Conservation (phyloP, 2,113 vertebrate species). For the Nicator chloris region DNA sequence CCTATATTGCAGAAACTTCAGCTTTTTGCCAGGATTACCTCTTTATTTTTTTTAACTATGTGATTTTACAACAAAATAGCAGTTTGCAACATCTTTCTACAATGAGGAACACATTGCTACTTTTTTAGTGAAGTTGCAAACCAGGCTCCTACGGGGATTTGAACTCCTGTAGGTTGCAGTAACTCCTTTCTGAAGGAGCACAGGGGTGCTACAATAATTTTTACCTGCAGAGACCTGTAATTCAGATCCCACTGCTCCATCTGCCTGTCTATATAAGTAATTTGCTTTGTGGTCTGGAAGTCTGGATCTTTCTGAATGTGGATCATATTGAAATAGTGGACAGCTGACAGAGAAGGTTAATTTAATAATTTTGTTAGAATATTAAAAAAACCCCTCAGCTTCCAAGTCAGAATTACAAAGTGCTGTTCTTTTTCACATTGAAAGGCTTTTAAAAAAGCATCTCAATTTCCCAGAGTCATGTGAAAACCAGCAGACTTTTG, state of each 20-base stretch:
- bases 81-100: not conserved
- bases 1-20: not conserved
- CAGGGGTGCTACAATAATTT: not conserved
- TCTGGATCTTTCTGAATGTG: not conserved
- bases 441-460: not conserved
- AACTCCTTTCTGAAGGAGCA: not conserved
- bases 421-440: not conserved
- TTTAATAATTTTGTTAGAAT: not conserved
- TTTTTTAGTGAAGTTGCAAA: not conserved
- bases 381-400: not conserved
- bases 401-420: not conserved
- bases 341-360: not conserved
- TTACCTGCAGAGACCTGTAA: not conserved
- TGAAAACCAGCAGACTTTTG: not conserved
- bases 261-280: not conserved
- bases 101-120: not conserved
- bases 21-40: not conserved
- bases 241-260: not conserved
- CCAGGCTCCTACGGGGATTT: not conserved
- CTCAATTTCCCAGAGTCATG: not conserved
- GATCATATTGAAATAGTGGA: not conserved
- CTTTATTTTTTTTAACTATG: not conserved
- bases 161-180: not conserved
- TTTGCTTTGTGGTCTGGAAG: not conserved
- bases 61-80: not conserved